Conservation (phyloP, 2,888 invertebrate species). For the Tenthredo amoena region DNA sequence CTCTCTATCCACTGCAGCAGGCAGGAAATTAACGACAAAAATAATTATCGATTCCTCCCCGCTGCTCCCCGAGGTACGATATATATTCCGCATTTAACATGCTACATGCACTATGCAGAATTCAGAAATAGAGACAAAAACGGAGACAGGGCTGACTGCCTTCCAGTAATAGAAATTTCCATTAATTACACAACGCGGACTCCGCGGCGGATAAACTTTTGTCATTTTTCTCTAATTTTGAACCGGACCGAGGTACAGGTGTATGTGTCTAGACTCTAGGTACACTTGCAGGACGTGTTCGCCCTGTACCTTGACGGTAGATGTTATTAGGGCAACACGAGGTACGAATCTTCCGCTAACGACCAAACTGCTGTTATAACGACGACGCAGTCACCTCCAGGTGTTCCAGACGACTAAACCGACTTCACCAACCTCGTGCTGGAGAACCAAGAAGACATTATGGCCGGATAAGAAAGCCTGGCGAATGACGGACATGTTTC, state of each 20-base stretch:
- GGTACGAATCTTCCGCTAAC: slow-evolving; percentile 49
- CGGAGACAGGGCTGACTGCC: not conserved
- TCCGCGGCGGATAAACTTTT: not conserved
- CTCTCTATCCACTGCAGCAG: not conserved
- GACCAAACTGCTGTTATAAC: slow-evolving; percentile 50
- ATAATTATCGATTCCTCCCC: not conserved
- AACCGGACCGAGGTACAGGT: too few relatives aligned
- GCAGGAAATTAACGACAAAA: slow-evolving; percentile 13
- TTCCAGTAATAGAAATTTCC: not conserved
- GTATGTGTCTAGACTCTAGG: too few relatives aligned
- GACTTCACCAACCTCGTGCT: not conserved
- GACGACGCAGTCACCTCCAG: slow-evolving; percentile 48
- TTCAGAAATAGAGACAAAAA: not conserved
- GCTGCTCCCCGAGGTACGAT: not conserved
- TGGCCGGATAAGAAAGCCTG: not conserved
- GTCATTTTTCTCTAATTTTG: not conserved
- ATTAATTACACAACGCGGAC: not conserved
- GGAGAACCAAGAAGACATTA: not conserved
- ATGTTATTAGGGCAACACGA: slow-evolving; percentile 46
- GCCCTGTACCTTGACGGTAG: not conserved
- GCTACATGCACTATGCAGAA: not conserved
- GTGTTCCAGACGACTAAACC: slow-evolving; percentile 37
- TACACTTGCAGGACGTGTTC: not conserved
- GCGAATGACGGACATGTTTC: not conserved
- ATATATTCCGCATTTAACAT: not conserved